Conservation (phyloP, 2,888 invertebrate genomes). For the Leptopilina syphax region DNA sequence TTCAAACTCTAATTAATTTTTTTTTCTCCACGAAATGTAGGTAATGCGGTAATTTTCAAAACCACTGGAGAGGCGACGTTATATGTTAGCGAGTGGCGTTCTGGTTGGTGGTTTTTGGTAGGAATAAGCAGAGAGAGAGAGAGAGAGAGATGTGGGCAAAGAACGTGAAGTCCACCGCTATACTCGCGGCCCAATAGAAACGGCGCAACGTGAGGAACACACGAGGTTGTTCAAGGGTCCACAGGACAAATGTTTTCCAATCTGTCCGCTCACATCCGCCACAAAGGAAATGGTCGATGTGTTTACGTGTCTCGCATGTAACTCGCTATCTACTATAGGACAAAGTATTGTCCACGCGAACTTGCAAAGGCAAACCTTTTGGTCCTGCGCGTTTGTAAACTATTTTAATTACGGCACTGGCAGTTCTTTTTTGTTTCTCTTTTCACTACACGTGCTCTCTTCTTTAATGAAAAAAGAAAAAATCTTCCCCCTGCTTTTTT, state of each 20-base stretch:
- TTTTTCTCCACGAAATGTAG: neutral
- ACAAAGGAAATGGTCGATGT: slow-evolving; percentile 65
- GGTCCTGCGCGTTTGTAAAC: slow-evolving; percentile 53
- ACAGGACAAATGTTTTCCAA: slow-evolving; percentile 66
- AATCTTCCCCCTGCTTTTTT: neutral
- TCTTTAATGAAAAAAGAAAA: slow-evolving; percentile 25
- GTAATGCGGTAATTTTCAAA: slow-evolving; percentile 5
- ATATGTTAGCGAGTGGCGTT: slow-evolving; percentile 1
- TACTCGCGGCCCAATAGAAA: slow-evolving; percentile 34
- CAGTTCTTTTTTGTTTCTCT: neutral
- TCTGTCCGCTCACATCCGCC: slow-evolving; percentile 62
- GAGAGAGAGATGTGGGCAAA: slow-evolving; percentile 19
- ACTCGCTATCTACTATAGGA: slow-evolving; percentile 48
- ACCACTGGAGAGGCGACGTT: slow-evolving; percentile 7
- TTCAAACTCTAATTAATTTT: neutral
- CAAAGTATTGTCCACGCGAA: slow-evolving; percentile 47
- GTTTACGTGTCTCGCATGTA: slow-evolving; percentile 64
- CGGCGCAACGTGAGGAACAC: slow-evolving; percentile 42
- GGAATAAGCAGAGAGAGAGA: neutral
- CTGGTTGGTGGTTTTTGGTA: slow-evolving; percentile 24
- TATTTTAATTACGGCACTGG: slow-evolving; percentile 57
- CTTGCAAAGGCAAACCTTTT: slow-evolving; percentile 51
- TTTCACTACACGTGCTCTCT: slow-evolving; percentile 7
- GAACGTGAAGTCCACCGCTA: slow-evolving; percentile 48
- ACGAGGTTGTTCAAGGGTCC: slow-evolving; percentile 41